Evolutionary conservation across 2,797 vertebrate genomes (phyloP).

Genomic region (Artibeus lituratus): DNA sequence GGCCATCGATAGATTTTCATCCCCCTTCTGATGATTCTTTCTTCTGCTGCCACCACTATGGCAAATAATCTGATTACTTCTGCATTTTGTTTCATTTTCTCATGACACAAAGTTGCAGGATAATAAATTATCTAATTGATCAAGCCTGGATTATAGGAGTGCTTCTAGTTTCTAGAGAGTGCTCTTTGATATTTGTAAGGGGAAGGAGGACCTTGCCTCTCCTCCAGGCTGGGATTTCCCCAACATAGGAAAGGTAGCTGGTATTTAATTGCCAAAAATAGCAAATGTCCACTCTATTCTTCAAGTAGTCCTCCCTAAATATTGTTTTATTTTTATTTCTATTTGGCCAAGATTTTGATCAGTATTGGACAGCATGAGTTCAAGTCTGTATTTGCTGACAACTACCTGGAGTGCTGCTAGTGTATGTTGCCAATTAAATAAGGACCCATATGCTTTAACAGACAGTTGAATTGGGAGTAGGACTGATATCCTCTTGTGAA

Average conservation of each 20-base stretch:
- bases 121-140: background rate
- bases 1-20: background rate
- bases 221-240: constrained; percentile 1
- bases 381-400: constrained; percentile 73
- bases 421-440: constrained; percentile 71
- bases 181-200: constrained; percentile 13
- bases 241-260: constrained; percentile 4
- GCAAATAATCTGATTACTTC: background rate
- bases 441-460: constrained; percentile 71
- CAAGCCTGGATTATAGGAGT: background rate
- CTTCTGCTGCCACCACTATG: background rate
- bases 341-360: constrained; percentile 69
- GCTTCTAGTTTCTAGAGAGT: background rate
- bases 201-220: background rate
- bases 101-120: background rate
- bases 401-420: constrained; percentile 72
- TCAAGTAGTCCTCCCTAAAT: constrained; percentile 49
- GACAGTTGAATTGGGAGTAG: constrained; percentile 68
- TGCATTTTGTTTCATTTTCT: constrained; percentile 16
- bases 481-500: constrained; percentile 71
- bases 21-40: background rate
- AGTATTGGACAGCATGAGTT: constrained; percentile 66
- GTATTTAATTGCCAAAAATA: constrained; percentile 40
- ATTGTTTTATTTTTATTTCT: constrained; percentile 48
- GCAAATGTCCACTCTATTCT: constrained; percentile 57